phyloP scores from a whole-genome alignment of 1,140 invertebrate genomes.

The Aphaenogaster floridana region DNA sequence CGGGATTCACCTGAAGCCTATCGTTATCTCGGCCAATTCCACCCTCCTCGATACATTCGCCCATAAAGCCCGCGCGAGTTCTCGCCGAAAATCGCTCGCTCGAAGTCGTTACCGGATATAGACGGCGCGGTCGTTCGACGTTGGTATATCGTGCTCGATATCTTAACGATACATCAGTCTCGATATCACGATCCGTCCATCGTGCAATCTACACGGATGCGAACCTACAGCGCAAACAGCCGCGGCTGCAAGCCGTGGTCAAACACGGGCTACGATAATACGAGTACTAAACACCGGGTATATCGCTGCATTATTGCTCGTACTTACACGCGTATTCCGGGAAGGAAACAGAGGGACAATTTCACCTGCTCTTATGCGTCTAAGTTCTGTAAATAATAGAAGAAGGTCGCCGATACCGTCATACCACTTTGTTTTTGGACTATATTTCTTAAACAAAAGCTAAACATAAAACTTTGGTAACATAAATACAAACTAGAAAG shows the following conservation, averaged over 20 bases:
- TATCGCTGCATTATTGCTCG: conserved; percentile 81
- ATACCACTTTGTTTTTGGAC: too few relatives aligned
- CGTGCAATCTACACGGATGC: conserved; percentile 67
- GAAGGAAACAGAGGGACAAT: conserved; percentile 43
- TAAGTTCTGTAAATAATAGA: background rate
- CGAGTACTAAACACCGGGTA: conserved; percentile 79
- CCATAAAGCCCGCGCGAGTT: conserved; percentile 54
- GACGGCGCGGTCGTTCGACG: conserved; percentile 67
- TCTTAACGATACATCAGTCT: conserved; percentile 83
- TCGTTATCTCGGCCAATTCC: conserved; percentile 29
- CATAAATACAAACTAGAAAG: too few relatives aligned
- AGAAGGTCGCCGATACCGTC: too few relatives aligned
- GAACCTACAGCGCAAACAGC: conserved; percentile 76
- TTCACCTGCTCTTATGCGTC: background rate
- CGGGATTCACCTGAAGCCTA: conserved; percentile 22
- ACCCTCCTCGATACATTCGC: conserved; percentile 29
- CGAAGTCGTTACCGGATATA: conserved; percentile 72
- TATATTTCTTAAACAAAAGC: too few relatives aligned
- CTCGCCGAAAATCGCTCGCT: conserved; percentile 50
- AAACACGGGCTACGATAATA: conserved; percentile 83
- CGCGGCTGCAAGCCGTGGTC: conserved; percentile 78
- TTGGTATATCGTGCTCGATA: conserved; percentile 79
- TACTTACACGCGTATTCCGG: conserved; percentile 69
- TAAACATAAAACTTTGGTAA: too few relatives aligned
- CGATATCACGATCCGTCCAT: conserved; percentile 71